These are phyloP conservation scores for Reinhardtius hippoglossoides DNA, from an alignment of 2,113 vertebrate genomes.

Conservation along the genomic window DNA sequence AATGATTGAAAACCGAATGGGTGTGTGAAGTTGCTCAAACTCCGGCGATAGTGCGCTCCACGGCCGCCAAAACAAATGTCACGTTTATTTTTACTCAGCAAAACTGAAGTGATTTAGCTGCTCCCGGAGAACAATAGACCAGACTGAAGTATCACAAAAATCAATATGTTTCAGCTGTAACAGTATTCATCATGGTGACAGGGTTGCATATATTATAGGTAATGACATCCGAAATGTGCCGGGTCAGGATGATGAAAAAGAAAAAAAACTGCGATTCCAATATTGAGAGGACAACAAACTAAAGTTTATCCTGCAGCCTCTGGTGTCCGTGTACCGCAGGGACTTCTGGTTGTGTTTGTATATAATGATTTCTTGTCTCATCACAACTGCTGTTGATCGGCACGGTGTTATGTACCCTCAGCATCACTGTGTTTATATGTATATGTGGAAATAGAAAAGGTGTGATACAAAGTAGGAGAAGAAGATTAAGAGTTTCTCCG, in stretches of 20 bases:
- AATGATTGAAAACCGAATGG: neutral
- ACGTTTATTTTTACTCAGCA: constrained; percentile 43
- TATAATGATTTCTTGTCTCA: neutral
- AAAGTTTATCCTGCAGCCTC: constrained; percentile 7
- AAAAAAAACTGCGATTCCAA: neutral
- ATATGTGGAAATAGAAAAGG: neutral
- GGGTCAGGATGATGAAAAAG: constrained; percentile 8
- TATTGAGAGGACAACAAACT: constrained; percentile 14
- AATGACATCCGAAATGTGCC: constrained; percentile 20
- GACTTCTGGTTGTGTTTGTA: neutral
- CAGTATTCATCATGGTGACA: constrained; percentile 56
- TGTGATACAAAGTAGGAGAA: too few relatives aligned
- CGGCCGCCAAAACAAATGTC: constrained; percentile 21
- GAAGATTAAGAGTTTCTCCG: too few relatives aligned
- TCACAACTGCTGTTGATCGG: neutral
- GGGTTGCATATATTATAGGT: constrained; percentile 49
- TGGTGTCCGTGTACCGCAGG: neutral
- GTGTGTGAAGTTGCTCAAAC: constrained; percentile 4
- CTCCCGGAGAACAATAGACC: constrained; percentile 49
- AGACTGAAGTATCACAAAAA: constrained; percentile 24
- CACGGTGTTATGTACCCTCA: too few relatives aligned
- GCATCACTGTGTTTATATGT: neutral
- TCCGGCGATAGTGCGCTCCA: neutral
- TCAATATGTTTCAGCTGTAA: constrained; percentile 44
- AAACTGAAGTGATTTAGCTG: constrained; percentile 41